Base-by-base conservation (phyloP, 2,888 invertebrate genomes). In the Coelinius sp. region DNA sequence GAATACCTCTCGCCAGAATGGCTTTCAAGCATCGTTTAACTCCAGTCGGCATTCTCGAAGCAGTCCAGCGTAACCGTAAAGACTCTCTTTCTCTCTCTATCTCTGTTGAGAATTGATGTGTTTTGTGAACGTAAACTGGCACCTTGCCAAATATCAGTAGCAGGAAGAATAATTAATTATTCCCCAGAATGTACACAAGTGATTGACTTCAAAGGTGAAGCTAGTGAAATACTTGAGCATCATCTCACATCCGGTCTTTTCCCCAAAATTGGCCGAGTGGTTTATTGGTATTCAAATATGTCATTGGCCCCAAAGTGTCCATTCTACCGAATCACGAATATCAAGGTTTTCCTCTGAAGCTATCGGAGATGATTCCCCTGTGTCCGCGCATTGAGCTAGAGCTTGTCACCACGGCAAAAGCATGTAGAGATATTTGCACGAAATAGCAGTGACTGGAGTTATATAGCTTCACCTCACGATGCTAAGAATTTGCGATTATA, bases 21-120 rank as follows among this genome's bases (percentile, higher is more conserved):
- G 64, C 63, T 73, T 73, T 64, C 70, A 70, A 70, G 73, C 68
- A 63, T 73, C 73, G 73, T 73, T 73, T 73, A 73, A 73, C 73
- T 68, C 12, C 31, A 41, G 41, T 25, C 63, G 62, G 59, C 68
- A 70, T 70, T 52, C 52, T 41, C n/a, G 27, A 68, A 31, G 46
- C 68, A 17, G 35, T 4, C 63, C 41, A 44, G 63, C 24, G 17
- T 24, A 17, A 14, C 41, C 27, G 63, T 38, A 70, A 70, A 65
- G 66, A 44, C n/a, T n/a, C n/a, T n/a, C n/a, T n/a, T n/a, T n/a
- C n/a, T n/a, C n/a, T n/a, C n/a, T n/a, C n/a, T n/a, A n/a, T 41
- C 20, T 20, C 17, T 52, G 24, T 53, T 53, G 70, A 70, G 49
- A 70, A 70, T 63, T 67, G 63, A 73, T 70, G 70, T 73, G 73